Evolutionary conservation across 2,888 invertebrate genomes (phyloP), one percentile per base, ranked within the genome.

Genomic region (Sinotaia quadrata): DNA sequence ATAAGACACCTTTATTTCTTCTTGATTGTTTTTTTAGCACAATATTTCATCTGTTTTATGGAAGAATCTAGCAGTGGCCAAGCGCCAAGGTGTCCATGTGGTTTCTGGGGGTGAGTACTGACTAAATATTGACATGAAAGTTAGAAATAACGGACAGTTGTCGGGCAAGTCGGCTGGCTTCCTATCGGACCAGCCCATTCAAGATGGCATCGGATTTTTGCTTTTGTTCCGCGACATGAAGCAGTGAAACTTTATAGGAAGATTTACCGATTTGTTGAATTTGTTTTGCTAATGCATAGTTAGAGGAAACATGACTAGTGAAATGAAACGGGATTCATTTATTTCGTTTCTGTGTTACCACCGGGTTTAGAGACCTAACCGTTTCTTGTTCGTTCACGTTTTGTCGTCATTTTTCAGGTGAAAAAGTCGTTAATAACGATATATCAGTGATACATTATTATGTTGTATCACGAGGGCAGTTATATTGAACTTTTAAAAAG

Each of bases 31-130:
- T n/a, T 54, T 54, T 67, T 49, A 34, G 60, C 36, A 34, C 21
- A 29, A 51, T 34, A 12, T 37, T 7, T 49, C 61, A 34, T 52
- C 58, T 54, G 49, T 59, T 75, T 60, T 71, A 84, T 84, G 84
- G 84, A 82, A 76, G 80, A 84, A 74, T 84, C 84, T 51, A 81
- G 81, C 69, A 82, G 81, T 72, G 78, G 81, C 62, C 78, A 83
- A 72, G 80, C 81, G 71, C 80, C 79, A 41, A 73, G 81, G 65
- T 84, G 84, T 74, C 81, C 82, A 24, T 84, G 84, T 76, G 84
- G 84, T 66, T 84, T 84, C 76, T 84, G 82, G 80, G 84, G 84
- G 84, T 84, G 78, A 80, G 81, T 72, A 59, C 34, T 5, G 24
- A 21, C 36, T 36, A 24, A 52, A 62, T 24, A 24, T 51, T 24